Percentiles rank a stretch among this genome's conserved stretches.
Conservation (phyloP, 92 coral and sea anemone species). For the Umimayanthus chanpuru region DNA sequence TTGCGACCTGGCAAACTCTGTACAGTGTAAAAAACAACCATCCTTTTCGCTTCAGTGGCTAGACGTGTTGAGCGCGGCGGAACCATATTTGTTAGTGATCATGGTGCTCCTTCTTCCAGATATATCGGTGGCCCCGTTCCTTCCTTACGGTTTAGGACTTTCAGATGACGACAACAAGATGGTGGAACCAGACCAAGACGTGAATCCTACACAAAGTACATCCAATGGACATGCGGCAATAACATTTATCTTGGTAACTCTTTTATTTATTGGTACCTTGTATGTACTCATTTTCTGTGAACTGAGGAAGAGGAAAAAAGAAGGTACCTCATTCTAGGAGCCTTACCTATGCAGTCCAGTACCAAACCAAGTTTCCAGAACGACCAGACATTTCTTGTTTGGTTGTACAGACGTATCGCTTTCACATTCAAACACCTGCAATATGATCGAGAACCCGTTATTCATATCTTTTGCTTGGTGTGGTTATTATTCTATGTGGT, state of each 20-base stretch:
- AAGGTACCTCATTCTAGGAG: too few species aligned
- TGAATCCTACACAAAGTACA: neutral
- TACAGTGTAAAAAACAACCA: neutral
- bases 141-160: neutral
- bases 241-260: neutral
- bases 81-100: too few species aligned
- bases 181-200: slow-evolving; percentile 2
- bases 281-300: neutral
- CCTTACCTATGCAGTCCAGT: too few species aligned
- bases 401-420: too few species aligned
- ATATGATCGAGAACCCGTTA: neutral
- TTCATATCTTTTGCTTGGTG: neutral
- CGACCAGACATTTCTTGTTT: too few species aligned
- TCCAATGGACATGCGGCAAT: neutral
- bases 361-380: too few species aligned
- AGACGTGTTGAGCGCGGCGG: neutral
- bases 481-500: too few species aligned
- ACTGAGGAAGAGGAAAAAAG: too few species aligned
- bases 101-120: neutral
- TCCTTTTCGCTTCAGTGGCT: neutral
- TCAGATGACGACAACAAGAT: neutral
- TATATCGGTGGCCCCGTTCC: neutral
- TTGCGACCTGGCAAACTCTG: neutral
- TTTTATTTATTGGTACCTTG: neutral
- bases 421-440: too few species aligned